Conservation (phyloP, 1,140 invertebrate genomes). For the Adoxophyes honmai region DNA sequence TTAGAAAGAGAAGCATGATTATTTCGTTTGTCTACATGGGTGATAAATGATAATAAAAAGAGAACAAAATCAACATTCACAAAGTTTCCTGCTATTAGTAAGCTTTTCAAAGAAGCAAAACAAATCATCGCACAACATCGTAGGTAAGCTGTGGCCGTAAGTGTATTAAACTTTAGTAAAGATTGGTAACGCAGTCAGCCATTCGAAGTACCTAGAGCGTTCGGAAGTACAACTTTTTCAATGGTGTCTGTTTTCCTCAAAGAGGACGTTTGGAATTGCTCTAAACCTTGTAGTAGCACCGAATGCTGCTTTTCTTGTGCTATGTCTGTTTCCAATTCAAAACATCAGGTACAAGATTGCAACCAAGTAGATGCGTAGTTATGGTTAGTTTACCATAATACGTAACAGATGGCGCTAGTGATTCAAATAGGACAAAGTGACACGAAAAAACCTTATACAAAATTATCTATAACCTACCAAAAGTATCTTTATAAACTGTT, state of each 20-base stretch:
- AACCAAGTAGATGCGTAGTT: too few species aligned
- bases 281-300: slow-evolving; percentile 85
- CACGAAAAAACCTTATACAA: too few species aligned
- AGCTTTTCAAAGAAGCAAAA: slow-evolving; percentile 12
- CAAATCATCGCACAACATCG: not conserved
- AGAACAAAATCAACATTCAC: slow-evolving; percentile 18
- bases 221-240: slow-evolving; percentile 89
- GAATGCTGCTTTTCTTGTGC: slow-evolving; percentile 85
- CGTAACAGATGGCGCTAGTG: too few species aligned
- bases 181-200: slow-evolving; percentile 21
- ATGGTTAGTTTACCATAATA: too few species aligned
- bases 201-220: slow-evolving; percentile 83
- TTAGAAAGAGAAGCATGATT: slow-evolving; percentile 29
- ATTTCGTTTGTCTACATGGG: slow-evolving; percentile 26
- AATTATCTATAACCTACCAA: too few species aligned
- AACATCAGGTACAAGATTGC: not conserved
- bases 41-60: too few species aligned
- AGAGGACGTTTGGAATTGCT: slow-evolving; percentile 83
- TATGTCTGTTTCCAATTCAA: slow-evolving; percentile 80
- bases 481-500: too few species aligned
- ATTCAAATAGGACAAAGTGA: too few species aligned
- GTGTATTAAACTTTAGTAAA: not conserved
- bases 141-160: slow-evolving; percentile 2
- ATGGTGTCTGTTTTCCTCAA: slow-evolving; percentile 86
- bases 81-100: slow-evolving; percentile 19